Percentiles rank a stretch among this genome's conserved stretches.
Evolutionary conservation across 2,888 invertebrate genomes (phyloP).

Genomic region (Thumatha senex): DNA sequence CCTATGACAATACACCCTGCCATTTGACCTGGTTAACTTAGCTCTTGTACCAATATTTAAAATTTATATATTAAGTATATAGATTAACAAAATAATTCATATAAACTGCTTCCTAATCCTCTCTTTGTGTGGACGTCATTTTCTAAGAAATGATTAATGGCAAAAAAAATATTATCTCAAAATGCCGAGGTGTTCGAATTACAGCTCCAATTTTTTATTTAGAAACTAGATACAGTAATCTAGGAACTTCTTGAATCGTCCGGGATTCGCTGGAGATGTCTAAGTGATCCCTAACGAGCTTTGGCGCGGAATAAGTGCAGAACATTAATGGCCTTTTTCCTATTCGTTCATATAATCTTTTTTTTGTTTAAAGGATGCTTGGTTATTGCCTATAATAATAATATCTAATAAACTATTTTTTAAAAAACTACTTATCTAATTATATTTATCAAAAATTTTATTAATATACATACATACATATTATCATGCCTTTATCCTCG

Average conservation of each 20-base stretch:
- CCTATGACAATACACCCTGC: too few species aligned
- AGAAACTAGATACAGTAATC: slow-evolving; percentile 28
- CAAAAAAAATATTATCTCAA: not conserved
- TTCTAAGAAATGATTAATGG: too few species aligned
- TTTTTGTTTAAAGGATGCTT: not conserved
- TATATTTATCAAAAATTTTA: too few species aligned
- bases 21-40: too few species aligned
- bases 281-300: slow-evolving; percentile 45
- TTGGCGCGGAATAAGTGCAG: slow-evolving; percentile 27
- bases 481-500: too few species aligned
- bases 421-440: too few species aligned
- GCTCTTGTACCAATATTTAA: too few species aligned
- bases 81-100: too few species aligned
- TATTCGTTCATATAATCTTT: slow-evolving; percentile 5
- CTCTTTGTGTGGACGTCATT: too few species aligned
- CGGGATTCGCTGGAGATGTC: slow-evolving; percentile 39
- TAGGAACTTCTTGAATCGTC: slow-evolving; percentile 34
- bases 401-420: not conserved
- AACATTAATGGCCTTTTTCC: slow-evolving; percentile 17
- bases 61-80: too few species aligned
- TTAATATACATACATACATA: too few species aligned
- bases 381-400: not conserved
- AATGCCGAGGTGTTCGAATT: slow-evolving; percentile 31
- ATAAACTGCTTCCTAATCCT: too few species aligned
- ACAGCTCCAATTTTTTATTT: slow-evolving; percentile 36